A percentile compares a stretch with the other conserved stretches of the same genome.
phyloP scores from a whole-genome alignment of 2,888 invertebrate genomes.

The Acholoe squamosa region DNA sequence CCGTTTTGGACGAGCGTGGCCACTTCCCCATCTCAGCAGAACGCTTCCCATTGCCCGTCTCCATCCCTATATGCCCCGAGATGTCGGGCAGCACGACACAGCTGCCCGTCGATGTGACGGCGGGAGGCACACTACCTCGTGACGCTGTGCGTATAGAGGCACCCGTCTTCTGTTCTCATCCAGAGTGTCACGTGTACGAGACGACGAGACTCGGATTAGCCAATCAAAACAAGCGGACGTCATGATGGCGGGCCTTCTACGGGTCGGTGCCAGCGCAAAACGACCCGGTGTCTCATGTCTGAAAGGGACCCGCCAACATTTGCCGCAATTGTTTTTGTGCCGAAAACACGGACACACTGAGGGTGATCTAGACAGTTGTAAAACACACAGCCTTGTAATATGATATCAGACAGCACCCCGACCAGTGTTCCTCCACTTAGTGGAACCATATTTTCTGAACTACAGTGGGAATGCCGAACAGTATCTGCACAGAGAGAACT shows the following conservation, averaged over 20 bases:
- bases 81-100: conserved; percentile 16
- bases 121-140: background rate
- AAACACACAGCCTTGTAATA: background rate
- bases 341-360: background rate
- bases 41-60: conserved; percentile 29
- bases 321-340: background rate
- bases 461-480: background rate
- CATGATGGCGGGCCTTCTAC: conserved; percentile 55
- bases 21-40: conserved; percentile 58
- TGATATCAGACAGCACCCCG: too few relatives aligned
- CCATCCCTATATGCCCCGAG: conserved; percentile 19
- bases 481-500: background rate
- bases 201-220: conserved; percentile 50
- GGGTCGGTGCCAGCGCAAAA: conserved; percentile 27
- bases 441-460: background rate
- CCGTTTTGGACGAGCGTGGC: conserved; percentile 54
- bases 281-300: conserved; percentile 51
- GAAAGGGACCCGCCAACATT: background rate
- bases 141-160: conserved; percentile 33
- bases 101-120: conserved; percentile 18
- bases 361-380: background rate
- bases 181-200: conserved; percentile 53
- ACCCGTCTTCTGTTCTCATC: conserved; percentile 31
- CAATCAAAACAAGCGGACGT: conserved; percentile 51
- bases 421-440: background rate